A percentile compares a stretch with the other conserved stretches of the same genome.
Evolutionary conservation across 2,797 vertebrate genomes (phyloP).

Genomic region (Tokudaia tokunoshimensis): DNA sequence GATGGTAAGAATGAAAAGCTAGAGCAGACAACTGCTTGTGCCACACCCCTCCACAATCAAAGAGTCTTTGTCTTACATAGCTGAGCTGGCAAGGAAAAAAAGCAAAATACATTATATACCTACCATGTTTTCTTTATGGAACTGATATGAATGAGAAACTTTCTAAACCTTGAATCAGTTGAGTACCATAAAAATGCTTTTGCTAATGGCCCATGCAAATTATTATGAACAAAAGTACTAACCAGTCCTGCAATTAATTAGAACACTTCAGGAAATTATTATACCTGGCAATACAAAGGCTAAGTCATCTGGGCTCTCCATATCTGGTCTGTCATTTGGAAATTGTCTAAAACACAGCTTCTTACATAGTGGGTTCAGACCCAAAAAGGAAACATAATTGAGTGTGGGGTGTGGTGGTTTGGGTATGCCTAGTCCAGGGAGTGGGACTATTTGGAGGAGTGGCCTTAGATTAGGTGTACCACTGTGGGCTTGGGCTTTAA

Average conservation of each 20-base stretch:
- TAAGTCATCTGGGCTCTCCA: background rate
- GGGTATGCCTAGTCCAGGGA: background rate
- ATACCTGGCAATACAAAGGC: background rate
- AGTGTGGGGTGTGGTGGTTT: background rate
- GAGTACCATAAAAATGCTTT: slow-evolving; percentile 59
- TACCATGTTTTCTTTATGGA: background rate
- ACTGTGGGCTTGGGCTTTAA: background rate
- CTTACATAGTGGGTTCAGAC: background rate
- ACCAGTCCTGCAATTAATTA: slow-evolving; percentile 58
- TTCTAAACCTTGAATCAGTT: slow-evolving; percentile 41
- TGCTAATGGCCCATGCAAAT: slow-evolving; percentile 55
- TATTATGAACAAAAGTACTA: slow-evolving; percentile 44
- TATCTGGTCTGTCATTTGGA: background rate
- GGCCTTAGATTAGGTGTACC: background rate
- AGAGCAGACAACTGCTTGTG: background rate
- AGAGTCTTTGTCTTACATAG: background rate
- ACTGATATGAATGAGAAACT: slow-evolving; percentile 22
- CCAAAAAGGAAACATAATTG: background rate
- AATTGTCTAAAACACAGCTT: slow-evolving; percentile 5
- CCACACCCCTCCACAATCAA: background rate
- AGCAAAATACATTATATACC: background rate
- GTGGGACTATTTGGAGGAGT: background rate
- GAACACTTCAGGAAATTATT: slow-evolving; percentile 6
- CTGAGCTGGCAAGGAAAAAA: background rate
- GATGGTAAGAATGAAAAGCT: background rate